Conservation (phyloP, 2,888 invertebrate genomes). For the Hydrotaea cyrtoneurina region DNA sequence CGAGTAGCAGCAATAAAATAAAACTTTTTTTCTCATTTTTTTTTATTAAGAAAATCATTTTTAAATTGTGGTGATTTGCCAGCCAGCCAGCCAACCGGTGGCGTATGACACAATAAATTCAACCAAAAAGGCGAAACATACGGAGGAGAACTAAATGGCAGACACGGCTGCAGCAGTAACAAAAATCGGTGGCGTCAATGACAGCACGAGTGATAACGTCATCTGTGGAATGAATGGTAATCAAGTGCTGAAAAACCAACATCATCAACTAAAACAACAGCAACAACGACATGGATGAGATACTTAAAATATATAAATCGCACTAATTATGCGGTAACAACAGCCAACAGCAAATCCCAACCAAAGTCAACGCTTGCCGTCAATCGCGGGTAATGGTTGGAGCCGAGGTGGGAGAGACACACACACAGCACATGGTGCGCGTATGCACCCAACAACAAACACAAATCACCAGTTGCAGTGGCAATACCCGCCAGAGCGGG, state of each 20-base stretch:
- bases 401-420: background rate
- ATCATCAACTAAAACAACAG: conserved; percentile 4
- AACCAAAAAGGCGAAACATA: conserved; percentile 20
- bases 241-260: conserved; percentile 46
- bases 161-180: background rate
- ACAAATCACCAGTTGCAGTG: background rate
- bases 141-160: conserved; percentile 42
- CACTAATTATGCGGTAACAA: conserved; percentile 59
- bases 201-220: conserved; percentile 44
- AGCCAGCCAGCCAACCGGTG: background rate
- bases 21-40: background rate
- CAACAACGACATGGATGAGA: conserved; percentile 12
- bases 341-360: background rate
- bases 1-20: conserved; percentile 18
- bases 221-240: conserved; percentile 50
- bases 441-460: background rate
- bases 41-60: background rate
- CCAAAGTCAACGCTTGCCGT: background rate
- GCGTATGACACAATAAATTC: conserved; percentile 48
- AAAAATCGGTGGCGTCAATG: conserved; percentile 23
- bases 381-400: background rate
- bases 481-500: background rate
- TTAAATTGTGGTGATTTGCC: conserved; percentile 42
- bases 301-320: conserved; percentile 54
- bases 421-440: background rate